Evolutionary conservation across 2,888 invertebrate genomes (phyloP), one percentile per base, ranked within the genome.

Genomic region (Herminia tarsipennalis): DNA sequence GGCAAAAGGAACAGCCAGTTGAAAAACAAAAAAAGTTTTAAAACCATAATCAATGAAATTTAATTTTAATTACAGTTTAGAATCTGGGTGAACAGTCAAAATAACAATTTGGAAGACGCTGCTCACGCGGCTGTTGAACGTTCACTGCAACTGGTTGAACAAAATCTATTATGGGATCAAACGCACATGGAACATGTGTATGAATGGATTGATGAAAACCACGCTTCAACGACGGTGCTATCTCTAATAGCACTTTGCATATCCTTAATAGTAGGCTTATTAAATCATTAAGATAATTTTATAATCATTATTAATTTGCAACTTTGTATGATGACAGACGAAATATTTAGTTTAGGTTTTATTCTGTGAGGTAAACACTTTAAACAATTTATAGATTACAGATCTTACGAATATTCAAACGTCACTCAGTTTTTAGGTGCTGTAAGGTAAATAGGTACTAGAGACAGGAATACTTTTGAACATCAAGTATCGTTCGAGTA

Each of bases 181-280:
- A 32, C 38, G 0, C 42, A 74, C 5, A 20, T 79, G 6, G 67
- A 81, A 0, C 32, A 56, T 0, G 79, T 86, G 0, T 91, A 90
- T 50, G 80, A 86, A 8, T 90, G 91, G 91, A 88, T 91, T 2
- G 78, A 86, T 2, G 83, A 84, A 17, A 91, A 89, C 17, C 77
- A 85, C 47, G 88, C 86, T 0, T 70, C 81, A 0, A 79, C 81
- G 0, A 17, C 83, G 1, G 66, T 77, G 1, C 58, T 81, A 1
- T 90, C 90, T 0, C 41, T 83, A 1, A 6, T 78, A 0, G 63
- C 88, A 17, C 46, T 90, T 0, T 57, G 66, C 14, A 43, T 80
- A n/a, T 79, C 86, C 0, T 28, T 78, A 6, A 30, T 81, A 1
- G 40, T 86, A 1, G 66, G 81, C 10, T 29, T 86, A 6, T 75